Conservation (phyloP, 2,797 vertebrate species). For the Melopsittacus undulatus region DNA sequence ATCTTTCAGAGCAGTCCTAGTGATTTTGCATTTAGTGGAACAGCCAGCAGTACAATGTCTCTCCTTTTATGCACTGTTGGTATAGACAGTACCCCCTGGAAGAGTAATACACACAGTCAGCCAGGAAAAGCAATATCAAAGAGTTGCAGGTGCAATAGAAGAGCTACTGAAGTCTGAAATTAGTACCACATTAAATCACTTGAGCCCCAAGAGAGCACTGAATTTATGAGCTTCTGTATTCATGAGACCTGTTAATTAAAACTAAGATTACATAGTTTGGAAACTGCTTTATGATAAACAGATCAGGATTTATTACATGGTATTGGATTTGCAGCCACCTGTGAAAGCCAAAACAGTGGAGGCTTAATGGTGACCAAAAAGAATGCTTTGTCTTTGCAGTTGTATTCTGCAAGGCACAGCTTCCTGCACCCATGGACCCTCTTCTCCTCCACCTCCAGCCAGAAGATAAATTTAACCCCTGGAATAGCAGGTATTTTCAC, state of each 20-base stretch:
- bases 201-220: background rate
- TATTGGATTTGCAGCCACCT: background rate
- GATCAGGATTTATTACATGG: background rate
- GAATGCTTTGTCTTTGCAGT: background rate
- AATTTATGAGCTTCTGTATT: background rate
- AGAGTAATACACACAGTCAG: background rate
- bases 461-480: background rate
- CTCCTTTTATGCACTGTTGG: background rate
- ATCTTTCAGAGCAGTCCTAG: background rate
- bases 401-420: accelerated
- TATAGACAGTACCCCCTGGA: background rate
- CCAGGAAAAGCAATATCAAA: background rate
- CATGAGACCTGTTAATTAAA: background rate
- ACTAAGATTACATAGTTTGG: background rate
- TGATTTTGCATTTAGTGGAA: background rate
- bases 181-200: background rate
- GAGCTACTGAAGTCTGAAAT: constrained; percentile 3
- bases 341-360: background rate
- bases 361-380: background rate
- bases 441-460: background rate
- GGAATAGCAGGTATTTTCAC: background rate
- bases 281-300: background rate
- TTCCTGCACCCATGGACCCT: background rate
- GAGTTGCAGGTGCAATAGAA: background rate
- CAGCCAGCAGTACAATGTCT: background rate